phyloP scores from a whole-genome alignment of 2,888 invertebrate genomes.

The Rhamphomyia laevipes region DNA sequence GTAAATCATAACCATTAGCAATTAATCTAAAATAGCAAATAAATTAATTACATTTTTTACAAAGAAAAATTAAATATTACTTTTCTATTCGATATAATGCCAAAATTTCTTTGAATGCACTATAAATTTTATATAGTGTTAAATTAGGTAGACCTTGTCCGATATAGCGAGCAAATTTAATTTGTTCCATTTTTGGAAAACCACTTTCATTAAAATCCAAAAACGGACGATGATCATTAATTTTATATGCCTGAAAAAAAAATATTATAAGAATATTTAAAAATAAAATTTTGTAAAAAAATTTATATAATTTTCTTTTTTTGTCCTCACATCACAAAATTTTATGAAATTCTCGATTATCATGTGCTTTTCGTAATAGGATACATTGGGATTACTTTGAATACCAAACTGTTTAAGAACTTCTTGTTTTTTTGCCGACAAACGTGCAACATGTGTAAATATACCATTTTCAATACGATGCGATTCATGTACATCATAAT shows the following conservation, averaged over 20 bases:
- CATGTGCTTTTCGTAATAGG: conserved; percentile 38
- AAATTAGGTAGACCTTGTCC: conserved; percentile 37
- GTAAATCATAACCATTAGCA: conserved; percentile 32
- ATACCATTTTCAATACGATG: conserved; percentile 37
- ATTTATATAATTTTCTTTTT: conserved; percentile 11
- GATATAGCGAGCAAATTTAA: conserved; percentile 38
- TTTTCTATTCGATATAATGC: conserved; percentile 33
- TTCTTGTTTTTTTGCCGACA: conserved; percentile 38
- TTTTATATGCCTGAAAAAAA: conserved; percentile 31
- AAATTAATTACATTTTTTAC: background rate
- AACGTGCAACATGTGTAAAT: conserved; percentile 34
- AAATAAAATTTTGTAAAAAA: too few relatives aligned
- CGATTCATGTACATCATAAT: conserved; percentile 35
- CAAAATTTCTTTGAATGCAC: conserved; percentile 33
- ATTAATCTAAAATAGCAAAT: conserved; percentile 26
- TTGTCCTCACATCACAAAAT: conserved; percentile 38
- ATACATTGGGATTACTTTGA: conserved; percentile 38
- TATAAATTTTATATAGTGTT: conserved; percentile 36
- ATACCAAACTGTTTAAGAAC: conserved; percentile 39
- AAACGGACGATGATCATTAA: conserved; percentile 38
- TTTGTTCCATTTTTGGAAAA: conserved; percentile 35
- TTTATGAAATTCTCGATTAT: conserved; percentile 39
- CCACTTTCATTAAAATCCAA: conserved; percentile 39
- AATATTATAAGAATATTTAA: too few relatives aligned
- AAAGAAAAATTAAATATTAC: conserved; percentile 14